phyloP scores from a whole-genome alignment of 2,797 vertebrate genomes.

The Alca torda region DNA sequence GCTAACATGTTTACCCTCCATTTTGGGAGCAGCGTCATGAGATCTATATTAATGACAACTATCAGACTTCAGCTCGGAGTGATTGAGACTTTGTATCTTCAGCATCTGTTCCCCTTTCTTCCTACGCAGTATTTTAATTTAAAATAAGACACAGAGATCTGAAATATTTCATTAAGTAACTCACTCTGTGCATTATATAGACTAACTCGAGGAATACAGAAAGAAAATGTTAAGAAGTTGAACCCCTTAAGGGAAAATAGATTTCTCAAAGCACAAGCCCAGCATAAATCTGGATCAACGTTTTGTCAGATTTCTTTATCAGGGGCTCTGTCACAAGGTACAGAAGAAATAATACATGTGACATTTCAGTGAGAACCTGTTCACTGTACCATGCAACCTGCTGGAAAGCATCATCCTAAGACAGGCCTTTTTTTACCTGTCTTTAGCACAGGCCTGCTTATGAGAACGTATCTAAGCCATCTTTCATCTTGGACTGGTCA shows the following conservation, averaged over 20 bases:
- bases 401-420: background rate
- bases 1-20: background rate
- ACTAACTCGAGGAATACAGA: background rate
- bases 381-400: background rate
- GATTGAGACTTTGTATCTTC: background rate
- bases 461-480: background rate
- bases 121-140: background rate
- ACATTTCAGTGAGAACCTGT: background rate
- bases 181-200: background rate
- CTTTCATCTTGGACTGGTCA: background rate
- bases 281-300: background rate
- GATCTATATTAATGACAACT: background rate
- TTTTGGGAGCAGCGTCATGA: background rate
- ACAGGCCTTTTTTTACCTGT: background rate
- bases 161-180: background rate
- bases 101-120: background rate
- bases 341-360: background rate
- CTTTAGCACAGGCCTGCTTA: background rate
- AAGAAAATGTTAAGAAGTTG: background rate
- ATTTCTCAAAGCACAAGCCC: background rate
- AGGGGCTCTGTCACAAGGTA: background rate
- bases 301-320: background rate
- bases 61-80: background rate
- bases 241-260: background rate
- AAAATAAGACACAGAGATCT: background rate